Percentiles rank a stretch among this genome's conserved stretches.
phyloP scores from a whole-genome alignment of 2,113 vertebrate genomes.

The Cyanoderma ruficeps region DNA sequence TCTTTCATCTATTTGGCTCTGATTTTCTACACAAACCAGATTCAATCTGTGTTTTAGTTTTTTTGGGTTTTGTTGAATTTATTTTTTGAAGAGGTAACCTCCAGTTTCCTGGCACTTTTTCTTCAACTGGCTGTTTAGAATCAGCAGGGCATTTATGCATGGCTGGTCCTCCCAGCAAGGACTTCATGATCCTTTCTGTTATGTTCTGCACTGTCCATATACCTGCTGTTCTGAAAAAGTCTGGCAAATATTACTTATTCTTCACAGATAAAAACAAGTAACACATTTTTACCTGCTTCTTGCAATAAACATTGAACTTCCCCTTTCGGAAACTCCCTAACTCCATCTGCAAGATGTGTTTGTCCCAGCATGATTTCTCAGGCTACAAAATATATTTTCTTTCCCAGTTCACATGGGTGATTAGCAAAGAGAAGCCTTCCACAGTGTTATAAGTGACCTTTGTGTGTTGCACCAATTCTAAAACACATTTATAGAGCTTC shows the following conservation, averaged over 20 bases:
- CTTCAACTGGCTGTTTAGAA: not conserved
- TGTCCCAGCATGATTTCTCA: not conserved
- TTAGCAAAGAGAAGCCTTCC: not conserved
- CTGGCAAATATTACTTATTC: not conserved
- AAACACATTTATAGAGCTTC: not conserved
- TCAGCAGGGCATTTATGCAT: not conserved
- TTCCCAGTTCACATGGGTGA: not conserved
- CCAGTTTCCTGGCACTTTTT: not conserved
- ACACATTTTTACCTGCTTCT: not conserved
- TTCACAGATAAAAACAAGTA: not conserved
- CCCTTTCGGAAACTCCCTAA: not conserved
- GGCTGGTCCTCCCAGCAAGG: not conserved
- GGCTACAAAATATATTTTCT: not conserved
- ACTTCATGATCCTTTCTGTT: not conserved
- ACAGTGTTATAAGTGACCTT: not conserved
- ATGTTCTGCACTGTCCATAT: not conserved
- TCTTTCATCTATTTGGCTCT: not conserved
- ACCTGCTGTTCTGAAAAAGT: not conserved
- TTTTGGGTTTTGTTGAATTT: no score
- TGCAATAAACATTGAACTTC: not conserved
- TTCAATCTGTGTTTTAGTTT: not conserved
- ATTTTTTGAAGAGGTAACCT: not conserved
- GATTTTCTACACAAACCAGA: constrained; percentile 27
- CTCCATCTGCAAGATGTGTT: not conserved
- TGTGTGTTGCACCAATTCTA: rapidly evolving